phyloP scores from a whole-genome alignment of 2,113 vertebrate genomes.

The Hucho hucho region DNA sequence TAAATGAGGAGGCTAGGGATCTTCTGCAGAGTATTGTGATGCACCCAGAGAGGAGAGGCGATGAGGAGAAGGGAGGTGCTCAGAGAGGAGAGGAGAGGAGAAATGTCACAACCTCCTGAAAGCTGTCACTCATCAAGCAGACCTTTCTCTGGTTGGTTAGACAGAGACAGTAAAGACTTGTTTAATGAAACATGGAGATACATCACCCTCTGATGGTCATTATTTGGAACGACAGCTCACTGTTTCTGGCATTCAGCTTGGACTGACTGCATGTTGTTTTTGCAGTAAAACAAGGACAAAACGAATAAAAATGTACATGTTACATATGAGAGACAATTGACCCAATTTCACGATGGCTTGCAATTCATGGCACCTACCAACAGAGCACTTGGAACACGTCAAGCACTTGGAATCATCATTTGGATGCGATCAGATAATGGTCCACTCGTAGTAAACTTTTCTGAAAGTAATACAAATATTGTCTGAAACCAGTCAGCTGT shows the following conservation, averaged over 20 bases:
- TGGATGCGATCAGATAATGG: too few species aligned
- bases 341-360: background rate
- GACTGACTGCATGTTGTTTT: background rate
- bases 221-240: background rate
- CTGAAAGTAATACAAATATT: too few species aligned
- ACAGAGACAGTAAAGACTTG: background rate
- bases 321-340: too few species aligned
- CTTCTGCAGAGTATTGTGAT: too few species aligned
- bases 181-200: conserved; percentile 13
- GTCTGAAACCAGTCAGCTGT: background rate
- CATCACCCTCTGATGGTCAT: conserved; percentile 13
- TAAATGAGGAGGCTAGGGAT: too few species aligned
- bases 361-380: too few species aligned
- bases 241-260: background rate
- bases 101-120: background rate
- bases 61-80: too few species aligned
- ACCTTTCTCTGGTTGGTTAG: background rate
- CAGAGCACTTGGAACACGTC: too few species aligned
- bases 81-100: background rate
- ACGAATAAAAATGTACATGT: too few species aligned
- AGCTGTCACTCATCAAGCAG: background rate
- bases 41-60: too few species aligned
- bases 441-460: too few species aligned
- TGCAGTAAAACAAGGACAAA: background rate
- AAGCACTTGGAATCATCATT: too few species aligned